phyloP scores from a whole-genome alignment of 2,113 vertebrate species.

The Hypocryptadius cinnamomeus region DNA sequence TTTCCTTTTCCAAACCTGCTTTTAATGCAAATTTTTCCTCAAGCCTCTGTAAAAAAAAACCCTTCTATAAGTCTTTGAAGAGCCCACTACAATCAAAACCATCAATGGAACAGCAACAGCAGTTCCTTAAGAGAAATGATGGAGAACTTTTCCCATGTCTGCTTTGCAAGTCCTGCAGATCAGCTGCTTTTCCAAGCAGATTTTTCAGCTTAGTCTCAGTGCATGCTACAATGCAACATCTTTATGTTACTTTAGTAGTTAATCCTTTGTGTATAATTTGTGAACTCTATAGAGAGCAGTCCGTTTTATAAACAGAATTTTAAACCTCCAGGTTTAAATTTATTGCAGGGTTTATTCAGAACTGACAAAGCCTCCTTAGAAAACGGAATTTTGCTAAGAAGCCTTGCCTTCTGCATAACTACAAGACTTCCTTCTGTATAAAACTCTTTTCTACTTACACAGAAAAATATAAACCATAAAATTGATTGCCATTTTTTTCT shows the following conservation, averaged over 20 bases:
- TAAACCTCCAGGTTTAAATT: constrained; percentile 32
- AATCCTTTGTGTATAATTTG: constrained; percentile 33
- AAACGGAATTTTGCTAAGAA: constrained; percentile 2
- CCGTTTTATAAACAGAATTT: constrained; percentile 38
- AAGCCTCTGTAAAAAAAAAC: neutral
- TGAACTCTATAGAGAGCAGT: neutral
- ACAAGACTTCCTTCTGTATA: neutral
- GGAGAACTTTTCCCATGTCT: neutral
- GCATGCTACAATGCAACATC: neutral
- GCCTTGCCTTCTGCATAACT: neutral
- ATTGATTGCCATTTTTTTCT: neutral
- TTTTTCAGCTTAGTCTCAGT: neutral
- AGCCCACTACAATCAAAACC: neutral
- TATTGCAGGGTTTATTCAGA: constrained; percentile 21
- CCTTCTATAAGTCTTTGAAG: neutral
- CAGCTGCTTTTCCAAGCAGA: neutral
- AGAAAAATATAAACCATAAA: neutral
- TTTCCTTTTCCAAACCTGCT: neutral
- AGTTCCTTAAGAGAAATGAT: neutral
- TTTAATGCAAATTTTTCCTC: neutral
- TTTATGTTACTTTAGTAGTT: neutral
- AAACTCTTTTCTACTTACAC: neutral
- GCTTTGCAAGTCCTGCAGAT: neutral
- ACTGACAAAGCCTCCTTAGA: constrained; percentile 44
- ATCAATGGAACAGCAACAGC: neutral